These are phyloP conservation scores for Copidosoma aretas DNA, from an alignment of 2,888 invertebrate species.

Conservation along the genomic window DNA sequence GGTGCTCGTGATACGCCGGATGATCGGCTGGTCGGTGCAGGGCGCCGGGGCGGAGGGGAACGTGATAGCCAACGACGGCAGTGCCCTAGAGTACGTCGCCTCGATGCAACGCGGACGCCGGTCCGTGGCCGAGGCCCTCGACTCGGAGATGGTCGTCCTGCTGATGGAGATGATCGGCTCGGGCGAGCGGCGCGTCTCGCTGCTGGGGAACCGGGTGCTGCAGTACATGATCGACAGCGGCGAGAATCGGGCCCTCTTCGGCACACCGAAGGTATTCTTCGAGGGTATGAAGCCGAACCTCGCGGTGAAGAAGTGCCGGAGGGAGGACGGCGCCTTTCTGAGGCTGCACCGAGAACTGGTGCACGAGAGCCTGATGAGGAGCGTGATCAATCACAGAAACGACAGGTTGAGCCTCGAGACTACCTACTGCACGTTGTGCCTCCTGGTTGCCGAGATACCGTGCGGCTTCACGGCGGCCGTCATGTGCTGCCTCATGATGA, in stretches of 20 bases:
- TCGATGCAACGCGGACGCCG: constrained; percentile 60
- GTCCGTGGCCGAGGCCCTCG: constrained; percentile 62
- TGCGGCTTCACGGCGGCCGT: constrained; percentile 70
- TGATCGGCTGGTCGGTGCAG: constrained; percentile 66
- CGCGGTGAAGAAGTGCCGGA: constrained; percentile 56
- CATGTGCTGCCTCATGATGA: constrained; percentile 68
- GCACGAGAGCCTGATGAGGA: constrained; percentile 62
- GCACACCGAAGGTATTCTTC: constrained; percentile 66
- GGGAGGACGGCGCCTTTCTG: constrained; percentile 65
- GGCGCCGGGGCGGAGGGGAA: constrained; percentile 60
- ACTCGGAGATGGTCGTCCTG: constrained; percentile 63
- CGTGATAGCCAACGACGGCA: constrained; percentile 65
- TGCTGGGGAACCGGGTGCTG: constrained; percentile 67
- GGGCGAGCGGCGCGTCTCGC: constrained; percentile 62
- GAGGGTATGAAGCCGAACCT: constrained; percentile 62
- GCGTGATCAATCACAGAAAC: constrained; percentile 63
- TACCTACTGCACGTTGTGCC: constrained; percentile 66
- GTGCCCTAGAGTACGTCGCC: constrained; percentile 66
- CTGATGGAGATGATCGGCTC: constrained; percentile 65
- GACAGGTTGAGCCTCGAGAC: constrained; percentile 66
- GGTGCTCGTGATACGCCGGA: constrained; percentile 63
- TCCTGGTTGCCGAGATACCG: constrained; percentile 68
- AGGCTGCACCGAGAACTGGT: constrained; percentile 64
- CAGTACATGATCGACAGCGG: constrained; percentile 67
- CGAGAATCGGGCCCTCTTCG: constrained; percentile 63